Evolutionary conservation across 2,113 vertebrate species (phyloP).

Genomic region (Eptesicus fuscus): DNA sequence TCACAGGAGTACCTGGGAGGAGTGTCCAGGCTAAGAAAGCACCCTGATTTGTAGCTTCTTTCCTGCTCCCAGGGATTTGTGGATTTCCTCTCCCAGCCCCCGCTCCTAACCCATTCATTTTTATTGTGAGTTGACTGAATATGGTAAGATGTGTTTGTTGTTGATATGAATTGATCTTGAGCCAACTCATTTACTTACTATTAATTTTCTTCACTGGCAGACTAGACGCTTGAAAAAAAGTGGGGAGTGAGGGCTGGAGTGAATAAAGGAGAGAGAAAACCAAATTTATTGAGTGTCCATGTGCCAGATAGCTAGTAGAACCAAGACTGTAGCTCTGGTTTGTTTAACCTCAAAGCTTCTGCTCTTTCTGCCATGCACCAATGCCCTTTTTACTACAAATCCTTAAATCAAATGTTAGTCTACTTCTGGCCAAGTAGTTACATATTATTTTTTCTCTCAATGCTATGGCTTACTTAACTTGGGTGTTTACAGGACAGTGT

Average conservation of each 20-base stretch:
- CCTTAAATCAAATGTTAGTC: conserved; percentile 35
- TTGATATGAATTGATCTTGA: conserved; percentile 25
- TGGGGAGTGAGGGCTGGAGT: neutral
- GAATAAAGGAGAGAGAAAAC: neutral
- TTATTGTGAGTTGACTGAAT: conserved; percentile 19
- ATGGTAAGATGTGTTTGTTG: neutral
- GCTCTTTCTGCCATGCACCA: conserved; percentile 22
- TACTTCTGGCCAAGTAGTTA: conserved; percentile 44
- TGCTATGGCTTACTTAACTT: conserved; percentile 35
- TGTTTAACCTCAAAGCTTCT: conserved; percentile 34
- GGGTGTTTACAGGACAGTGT: conserved; percentile 1
- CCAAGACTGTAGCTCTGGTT: neutral
- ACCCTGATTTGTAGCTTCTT: neutral
- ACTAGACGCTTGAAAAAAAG: neutral
- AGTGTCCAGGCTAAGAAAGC: neutral
- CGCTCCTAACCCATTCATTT: neutral
- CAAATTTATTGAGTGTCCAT: neutral
- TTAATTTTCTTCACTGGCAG: conserved; percentile 10
- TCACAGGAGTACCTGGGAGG: neutral
- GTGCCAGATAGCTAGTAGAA: neutral
- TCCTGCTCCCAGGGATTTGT: neutral
- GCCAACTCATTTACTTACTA: neutral
- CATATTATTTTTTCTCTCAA: conserved; percentile 8
- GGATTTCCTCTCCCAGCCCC: neutral
- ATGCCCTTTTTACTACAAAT: conserved; percentile 17